phyloP scores from a whole-genome alignment of 1,140 invertebrate genomes.

The Ectropis grisescens region DNA sequence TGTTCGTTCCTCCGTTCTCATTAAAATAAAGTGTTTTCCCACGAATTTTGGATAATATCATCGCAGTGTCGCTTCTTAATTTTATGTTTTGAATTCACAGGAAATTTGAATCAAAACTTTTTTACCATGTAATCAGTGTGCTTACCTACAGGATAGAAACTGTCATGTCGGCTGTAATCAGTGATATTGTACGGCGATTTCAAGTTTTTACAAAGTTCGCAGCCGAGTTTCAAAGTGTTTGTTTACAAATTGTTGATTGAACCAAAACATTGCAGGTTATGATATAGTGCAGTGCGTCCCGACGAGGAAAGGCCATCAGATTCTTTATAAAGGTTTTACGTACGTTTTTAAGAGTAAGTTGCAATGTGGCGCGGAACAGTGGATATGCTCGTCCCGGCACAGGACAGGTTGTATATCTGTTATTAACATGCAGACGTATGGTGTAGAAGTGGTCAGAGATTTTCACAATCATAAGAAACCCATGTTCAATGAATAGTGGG shows the following conservation, averaged over 20 bases:
- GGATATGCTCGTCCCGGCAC: slow-evolving; percentile 55
- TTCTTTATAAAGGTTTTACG: slow-evolving; percentile 56
- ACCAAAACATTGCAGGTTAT: slow-evolving; percentile 36
- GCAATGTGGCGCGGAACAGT: slow-evolving; percentile 54
- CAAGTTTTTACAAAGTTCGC: no score
- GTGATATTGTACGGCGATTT: no score
- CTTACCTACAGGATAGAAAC: no score
- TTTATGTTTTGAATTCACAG: no score
- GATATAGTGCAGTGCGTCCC: slow-evolving; percentile 57
- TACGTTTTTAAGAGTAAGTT: slow-evolving; percentile 56
- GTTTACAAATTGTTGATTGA: no score
- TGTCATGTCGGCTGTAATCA: no score
- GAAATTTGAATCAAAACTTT: no score
- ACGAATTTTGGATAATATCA: slow-evolving; percentile 1
- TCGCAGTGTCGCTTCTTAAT: no score
- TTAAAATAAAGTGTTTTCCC: neutral
- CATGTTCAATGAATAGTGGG: slow-evolving; percentile 46
- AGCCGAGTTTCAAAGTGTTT: no score
- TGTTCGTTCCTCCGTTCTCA: no score
- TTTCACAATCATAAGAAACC: slow-evolving; percentile 63
- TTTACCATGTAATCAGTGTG: no score
- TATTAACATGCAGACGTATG: slow-evolving; percentile 56
- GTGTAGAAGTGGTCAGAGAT: slow-evolving; percentile 53
- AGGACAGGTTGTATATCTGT: slow-evolving; percentile 61
- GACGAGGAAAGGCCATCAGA: slow-evolving; percentile 55